Evolutionary conservation across 2,113 vertebrate genomes (phyloP).

Genomic region (Urocolius indicus): DNA sequence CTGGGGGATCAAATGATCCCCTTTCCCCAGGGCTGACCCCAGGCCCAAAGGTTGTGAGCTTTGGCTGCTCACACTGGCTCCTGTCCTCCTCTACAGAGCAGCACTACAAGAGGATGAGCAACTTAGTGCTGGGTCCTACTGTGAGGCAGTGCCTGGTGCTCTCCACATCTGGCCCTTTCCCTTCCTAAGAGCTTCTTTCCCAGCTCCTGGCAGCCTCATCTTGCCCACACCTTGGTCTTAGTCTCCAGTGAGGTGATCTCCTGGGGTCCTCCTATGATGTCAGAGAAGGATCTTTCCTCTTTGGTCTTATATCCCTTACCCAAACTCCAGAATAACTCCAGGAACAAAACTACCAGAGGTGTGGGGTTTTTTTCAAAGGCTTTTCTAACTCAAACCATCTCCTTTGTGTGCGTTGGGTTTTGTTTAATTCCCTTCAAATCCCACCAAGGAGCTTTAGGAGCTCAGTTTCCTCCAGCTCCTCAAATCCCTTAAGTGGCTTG

Average conservation of each 20-base stretch:
- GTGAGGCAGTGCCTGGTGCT: background rate
- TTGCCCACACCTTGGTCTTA: background rate
- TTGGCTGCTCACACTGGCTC: fast-evolving
- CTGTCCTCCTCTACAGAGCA: background rate
- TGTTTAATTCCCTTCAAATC: background rate
- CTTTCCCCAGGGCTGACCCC: background rate
- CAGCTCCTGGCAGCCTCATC: background rate
- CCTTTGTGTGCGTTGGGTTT: fast-evolving
- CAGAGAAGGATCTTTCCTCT: background rate
- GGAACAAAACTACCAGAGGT: background rate
- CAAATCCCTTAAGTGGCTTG: slow-evolving; percentile 62
- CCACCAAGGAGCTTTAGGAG: slow-evolving; percentile 26
- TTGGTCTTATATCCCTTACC: background rate
- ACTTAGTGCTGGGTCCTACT: background rate
- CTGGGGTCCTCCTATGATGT: background rate
- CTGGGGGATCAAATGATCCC: background rate
- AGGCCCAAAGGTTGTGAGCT: fast-evolving
- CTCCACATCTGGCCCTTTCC: background rate
- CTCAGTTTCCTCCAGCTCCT: slow-evolving; percentile 3
- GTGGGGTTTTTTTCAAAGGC: background rate
- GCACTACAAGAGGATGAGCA: background rate
- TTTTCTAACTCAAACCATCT: background rate
- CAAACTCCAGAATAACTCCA: background rate
- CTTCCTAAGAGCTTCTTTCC: background rate
- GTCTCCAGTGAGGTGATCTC: fast-evolving